Base-by-base conservation (phyloP, 2,888 invertebrate genomes). In the Pachycephus smyrnensis region DNA sequence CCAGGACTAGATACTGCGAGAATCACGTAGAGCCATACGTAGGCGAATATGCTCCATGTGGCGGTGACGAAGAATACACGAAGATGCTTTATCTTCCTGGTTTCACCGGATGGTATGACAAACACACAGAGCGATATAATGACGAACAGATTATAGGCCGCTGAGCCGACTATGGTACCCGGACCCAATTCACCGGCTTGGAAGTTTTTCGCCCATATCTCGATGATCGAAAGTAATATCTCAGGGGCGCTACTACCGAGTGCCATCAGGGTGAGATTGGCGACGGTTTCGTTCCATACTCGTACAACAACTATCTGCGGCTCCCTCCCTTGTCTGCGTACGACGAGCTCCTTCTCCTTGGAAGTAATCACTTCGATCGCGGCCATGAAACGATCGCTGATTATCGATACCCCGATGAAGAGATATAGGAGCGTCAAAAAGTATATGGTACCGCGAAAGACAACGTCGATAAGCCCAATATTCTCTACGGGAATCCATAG, bases 201-300 rank as follows among this genome's bases (percentile, higher is more conserved):
- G 90, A 99, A 99, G 89, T 97, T 95, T 92, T 98, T 97, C 71
- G 98, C 98, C 92, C 97, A 97, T 91, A 99, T 98, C 93, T 99
- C 99, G 89, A 99, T 99, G 86, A 99, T 97, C 23, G 99, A 99
- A 73, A 99, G 93, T 35, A 99, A 93, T 90, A 99, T 99, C 92
- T 99, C 99, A 0, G 99, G 99, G 3, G 99, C 99, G 86, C 98
- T 99, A 33, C 99, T 99, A 3, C 99, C 99, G 77, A 99, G 93
- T 23, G 99, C 99, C 99, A 99, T 99, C 77, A 99, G 94, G 9
- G 99, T 99, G 85, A 99, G 93, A 92, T 99, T 99, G 83, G 99
- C 99, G 73, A 99, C 99, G 3, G 99, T 99, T 92, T 99, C 99
- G 92, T 99, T 99, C 99, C 99, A 99, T 80, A 99, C 97, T 80